Percentiles rank a stretch among this genome's conserved stretches.
phyloP scores from a whole-genome alignment of 2,888 invertebrate genomes.

The Pinctada fucata region DNA sequence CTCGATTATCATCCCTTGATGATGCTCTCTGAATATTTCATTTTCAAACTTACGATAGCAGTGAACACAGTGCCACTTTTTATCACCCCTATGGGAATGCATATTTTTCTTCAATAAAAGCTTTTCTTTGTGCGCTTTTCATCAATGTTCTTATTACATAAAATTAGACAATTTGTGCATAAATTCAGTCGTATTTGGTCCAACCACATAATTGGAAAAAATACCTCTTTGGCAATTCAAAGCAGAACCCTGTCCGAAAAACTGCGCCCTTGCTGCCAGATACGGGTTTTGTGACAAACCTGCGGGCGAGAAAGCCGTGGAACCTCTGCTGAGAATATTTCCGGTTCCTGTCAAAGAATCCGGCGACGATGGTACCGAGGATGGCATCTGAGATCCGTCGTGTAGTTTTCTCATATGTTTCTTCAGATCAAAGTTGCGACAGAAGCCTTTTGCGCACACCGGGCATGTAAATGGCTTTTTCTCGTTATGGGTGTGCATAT shows the following conservation, averaged over 20 bases:
- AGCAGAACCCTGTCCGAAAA: constrained; percentile 55
- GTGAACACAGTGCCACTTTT: background rate
- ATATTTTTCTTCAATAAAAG: background rate
- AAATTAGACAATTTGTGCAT: constrained; percentile 62
- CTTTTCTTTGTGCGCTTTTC: background rate
- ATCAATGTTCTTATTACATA: constrained; percentile 12
- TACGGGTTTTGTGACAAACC: constrained; percentile 22
- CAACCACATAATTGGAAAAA: constrained; percentile 63
- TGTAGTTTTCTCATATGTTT: constrained; percentile 98
- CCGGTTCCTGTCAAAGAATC: background rate
- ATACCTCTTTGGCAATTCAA: constrained; percentile 61
- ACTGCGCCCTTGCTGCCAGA: constrained; percentile 44
- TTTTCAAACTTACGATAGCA: background rate
- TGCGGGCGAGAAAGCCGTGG: background rate
- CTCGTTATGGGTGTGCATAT: constrained; percentile 99
- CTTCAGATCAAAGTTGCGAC: constrained; percentile 97
- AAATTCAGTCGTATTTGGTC: constrained; percentile 55
- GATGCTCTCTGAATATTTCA: background rate
- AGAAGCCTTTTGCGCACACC: constrained; percentile 85
- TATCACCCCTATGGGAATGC: background rate
- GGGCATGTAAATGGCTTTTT: constrained; percentile 97
- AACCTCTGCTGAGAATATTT: constrained; percentile 24
- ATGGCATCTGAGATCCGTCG: constrained; percentile 74
- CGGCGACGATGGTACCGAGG: constrained; percentile 32
- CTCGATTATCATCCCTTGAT: background rate